phyloP scores from a whole-genome alignment of 2,888 invertebrate species.

The Acrobeloides nanus region DNA sequence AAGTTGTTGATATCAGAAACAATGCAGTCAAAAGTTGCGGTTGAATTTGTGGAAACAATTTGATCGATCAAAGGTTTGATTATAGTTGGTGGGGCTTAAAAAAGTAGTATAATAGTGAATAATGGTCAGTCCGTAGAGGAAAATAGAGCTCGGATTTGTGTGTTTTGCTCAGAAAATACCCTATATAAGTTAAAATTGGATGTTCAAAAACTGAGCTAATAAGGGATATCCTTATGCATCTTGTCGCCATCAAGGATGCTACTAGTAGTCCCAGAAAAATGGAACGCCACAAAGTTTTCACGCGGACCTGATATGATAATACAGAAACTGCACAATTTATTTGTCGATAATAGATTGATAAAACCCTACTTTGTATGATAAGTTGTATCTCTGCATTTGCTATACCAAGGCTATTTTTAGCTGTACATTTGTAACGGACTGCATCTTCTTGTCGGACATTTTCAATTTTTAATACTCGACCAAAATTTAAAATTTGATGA shows the following conservation, averaged over 20 bases:
- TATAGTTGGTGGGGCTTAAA: slow-evolving; percentile 37
- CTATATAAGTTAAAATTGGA: slow-evolving; percentile 7
- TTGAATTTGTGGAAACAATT: slow-evolving; percentile 28
- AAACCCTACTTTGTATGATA: slow-evolving; percentile 30
- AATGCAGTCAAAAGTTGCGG: slow-evolving; percentile 32
- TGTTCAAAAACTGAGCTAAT: background rate
- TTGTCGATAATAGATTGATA: background rate
- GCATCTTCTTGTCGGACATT: slow-evolving; percentile 33
- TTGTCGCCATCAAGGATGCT: too few species aligned
- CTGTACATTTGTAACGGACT: slow-evolving; percentile 44
- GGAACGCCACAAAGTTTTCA: too few species aligned
- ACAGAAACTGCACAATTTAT: background rate
- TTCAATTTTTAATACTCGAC: slow-evolving; percentile 46
- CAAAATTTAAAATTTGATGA: slow-evolving; percentile 35
- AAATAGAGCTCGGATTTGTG: too few species aligned
- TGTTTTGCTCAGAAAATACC: too few species aligned
- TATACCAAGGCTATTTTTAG: slow-evolving; percentile 35
- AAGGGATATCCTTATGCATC: slow-evolving; percentile 1
- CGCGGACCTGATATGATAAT: too few species aligned
- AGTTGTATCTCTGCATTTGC: slow-evolving; percentile 39
- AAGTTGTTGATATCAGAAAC: slow-evolving; percentile 23
- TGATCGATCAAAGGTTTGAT: slow-evolving; percentile 33
- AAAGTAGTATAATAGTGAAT: too few species aligned
- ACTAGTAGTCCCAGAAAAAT: too few species aligned
- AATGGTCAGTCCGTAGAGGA: too few species aligned